phyloP scores from a whole-genome alignment of 1,140 invertebrate genomes.

The Proctacanthus coquilletti region DNA sequence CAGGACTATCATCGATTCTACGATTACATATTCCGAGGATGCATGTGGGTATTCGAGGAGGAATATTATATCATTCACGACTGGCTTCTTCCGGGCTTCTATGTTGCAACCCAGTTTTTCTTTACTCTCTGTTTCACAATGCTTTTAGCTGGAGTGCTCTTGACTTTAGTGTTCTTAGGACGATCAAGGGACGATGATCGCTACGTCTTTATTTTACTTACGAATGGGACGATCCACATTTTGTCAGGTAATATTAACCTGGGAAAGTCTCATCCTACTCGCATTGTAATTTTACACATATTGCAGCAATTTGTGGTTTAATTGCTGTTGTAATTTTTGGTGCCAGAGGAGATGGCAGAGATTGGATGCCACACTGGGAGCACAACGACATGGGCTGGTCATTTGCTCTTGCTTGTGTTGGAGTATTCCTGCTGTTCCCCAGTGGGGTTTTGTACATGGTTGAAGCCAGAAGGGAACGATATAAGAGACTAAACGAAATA shows the following conservation, averaged over 20 bases:
- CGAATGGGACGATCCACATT: slow-evolving; percentile 53
- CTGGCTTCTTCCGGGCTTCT: slow-evolving; percentile 71
- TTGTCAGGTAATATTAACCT: slow-evolving; percentile 32
- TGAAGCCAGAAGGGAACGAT: slow-evolving; percentile 59
- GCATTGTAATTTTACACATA: slow-evolving; percentile 6
- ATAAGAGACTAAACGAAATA: slow-evolving; percentile 49
- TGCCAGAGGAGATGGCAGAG: slow-evolving; percentile 69
- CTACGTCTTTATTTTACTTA: slow-evolving; percentile 54
- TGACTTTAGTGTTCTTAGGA: slow-evolving; percentile 55
- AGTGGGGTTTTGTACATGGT: slow-evolving; percentile 64
- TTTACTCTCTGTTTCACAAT: slow-evolving; percentile 73
- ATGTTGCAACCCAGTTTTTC: slow-evolving; percentile 84
- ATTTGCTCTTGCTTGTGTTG: slow-evolving; percentile 71
- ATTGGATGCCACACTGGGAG: slow-evolving; percentile 95
- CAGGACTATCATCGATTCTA: slow-evolving; percentile 65
- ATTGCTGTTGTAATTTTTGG: slow-evolving; percentile 59
- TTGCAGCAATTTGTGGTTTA: slow-evolving; percentile 53
- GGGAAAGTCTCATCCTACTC: background rate
- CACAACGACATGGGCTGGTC: slow-evolving; percentile 94
- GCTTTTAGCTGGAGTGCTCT: slow-evolving; percentile 51
- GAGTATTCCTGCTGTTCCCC: slow-evolving; percentile 52
- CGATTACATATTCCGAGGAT: slow-evolving; percentile 61
- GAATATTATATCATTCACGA: slow-evolving; percentile 83
- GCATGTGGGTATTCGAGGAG: slow-evolving; percentile 88
- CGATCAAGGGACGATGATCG: slow-evolving; percentile 64